Conservation (phyloP, 1,140 invertebrate genomes). For the Stegodyphus dumicola region DNA sequence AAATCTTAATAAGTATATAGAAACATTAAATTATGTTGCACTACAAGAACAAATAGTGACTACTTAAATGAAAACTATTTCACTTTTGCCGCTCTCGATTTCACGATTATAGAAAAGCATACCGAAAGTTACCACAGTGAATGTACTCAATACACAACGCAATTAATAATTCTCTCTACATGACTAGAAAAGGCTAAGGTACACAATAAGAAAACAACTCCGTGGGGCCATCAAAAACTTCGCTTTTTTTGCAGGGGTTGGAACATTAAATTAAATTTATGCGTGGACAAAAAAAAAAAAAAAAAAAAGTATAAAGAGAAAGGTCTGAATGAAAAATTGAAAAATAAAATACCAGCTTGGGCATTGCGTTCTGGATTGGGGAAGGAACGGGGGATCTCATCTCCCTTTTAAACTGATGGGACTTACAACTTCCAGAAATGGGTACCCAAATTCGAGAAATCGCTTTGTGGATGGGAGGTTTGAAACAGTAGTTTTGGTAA, state of each 20-base stretch:
- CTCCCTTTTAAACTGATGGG: constrained; percentile 14
- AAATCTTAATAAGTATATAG: no score
- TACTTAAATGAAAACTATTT: no score
- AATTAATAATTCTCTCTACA: no score
- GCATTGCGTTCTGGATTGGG: not conserved
- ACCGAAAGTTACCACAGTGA: no score
- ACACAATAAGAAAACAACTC: no score
- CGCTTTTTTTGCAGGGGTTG: not conserved
- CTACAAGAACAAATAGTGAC: no score
- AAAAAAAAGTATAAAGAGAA: not conserved
- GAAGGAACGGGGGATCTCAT: not conserved
- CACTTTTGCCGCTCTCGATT: no score
- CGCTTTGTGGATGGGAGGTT: not conserved
- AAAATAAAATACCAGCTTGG: constrained; percentile 12
- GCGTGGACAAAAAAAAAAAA: not conserved
- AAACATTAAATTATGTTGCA: no score
- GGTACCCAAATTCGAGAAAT: not conserved
- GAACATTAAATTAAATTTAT: not conserved
- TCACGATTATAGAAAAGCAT: no score
- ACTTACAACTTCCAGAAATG: not conserved
- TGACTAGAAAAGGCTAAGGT: no score
- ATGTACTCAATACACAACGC: no score
- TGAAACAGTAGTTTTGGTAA: constrained; percentile 8
- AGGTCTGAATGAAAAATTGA: constrained; percentile 27
- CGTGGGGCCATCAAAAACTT: no score